phyloP scores from a whole-genome alignment of 2,113 vertebrate genomes.

The Psilopogon haemacephalus region DNA sequence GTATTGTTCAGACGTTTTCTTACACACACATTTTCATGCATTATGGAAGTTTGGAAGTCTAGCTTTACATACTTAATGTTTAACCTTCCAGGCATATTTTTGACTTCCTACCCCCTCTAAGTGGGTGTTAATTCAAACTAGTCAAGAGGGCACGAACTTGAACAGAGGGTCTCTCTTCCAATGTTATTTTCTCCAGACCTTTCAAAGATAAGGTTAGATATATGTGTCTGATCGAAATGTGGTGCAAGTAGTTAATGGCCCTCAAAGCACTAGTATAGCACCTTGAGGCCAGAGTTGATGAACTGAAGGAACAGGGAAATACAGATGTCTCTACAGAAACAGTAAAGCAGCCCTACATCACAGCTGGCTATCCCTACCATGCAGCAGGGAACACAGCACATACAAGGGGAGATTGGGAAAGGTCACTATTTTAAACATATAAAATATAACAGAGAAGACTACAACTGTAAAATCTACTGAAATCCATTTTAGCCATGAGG shows the following conservation, averaged over 20 bases:
- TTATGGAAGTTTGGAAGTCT: conserved; percentile 46
- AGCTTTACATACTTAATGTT: conserved; percentile 53
- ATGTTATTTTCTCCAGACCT: conserved; percentile 60
- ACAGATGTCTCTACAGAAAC: background rate
- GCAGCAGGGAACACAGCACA: background rate
- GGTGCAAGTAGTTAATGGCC: conserved; percentile 57
- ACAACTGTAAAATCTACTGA: background rate
- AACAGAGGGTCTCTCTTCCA: conserved; percentile 44
- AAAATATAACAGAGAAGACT: background rate
- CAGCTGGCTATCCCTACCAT: background rate
- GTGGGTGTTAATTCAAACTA: conserved; percentile 63
- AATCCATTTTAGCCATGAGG: background rate
- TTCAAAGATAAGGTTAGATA: conserved; percentile 64
- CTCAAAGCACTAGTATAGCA: conserved; percentile 30
- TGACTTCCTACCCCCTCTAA: conserved; percentile 48
- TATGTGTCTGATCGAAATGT: conserved; percentile 44
- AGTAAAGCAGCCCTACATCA: conserved; percentile 9
- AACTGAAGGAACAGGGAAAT: conserved; percentile 38
- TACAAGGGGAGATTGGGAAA: background rate
- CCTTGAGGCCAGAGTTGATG: conserved; percentile 54
- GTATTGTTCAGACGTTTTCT: conserved; percentile 39
- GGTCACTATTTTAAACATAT: background rate
- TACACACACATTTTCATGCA: conserved; percentile 48
- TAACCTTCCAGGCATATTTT: conserved; percentile 61
- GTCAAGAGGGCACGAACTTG: conserved; percentile 13